phyloP scores from a whole-genome alignment of 30 jellyfish, hydroid and myxozoan genomes.

The Hydra vulgaris region DNA sequence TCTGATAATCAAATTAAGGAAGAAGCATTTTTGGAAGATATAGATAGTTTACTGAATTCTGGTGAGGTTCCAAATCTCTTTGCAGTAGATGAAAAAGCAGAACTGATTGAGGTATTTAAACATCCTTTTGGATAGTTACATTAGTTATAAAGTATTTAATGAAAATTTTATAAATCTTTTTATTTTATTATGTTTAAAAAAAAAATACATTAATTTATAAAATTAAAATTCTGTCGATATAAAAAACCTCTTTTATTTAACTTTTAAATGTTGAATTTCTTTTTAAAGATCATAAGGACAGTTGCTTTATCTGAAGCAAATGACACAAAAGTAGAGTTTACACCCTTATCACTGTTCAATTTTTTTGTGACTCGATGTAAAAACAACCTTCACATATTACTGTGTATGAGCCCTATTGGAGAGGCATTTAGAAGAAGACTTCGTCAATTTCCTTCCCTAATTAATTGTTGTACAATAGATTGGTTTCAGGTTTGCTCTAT shows the following conservation, averaged over 20 bases:
- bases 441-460: slow-evolving; percentile 90
- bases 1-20: slow-evolving; percentile 90
- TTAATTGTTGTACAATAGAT: slow-evolving; percentile 92
- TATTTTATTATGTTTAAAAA: not conserved
- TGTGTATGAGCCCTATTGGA: slow-evolving; percentile 98
- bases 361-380: slow-evolving; percentile 83
- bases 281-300: slow-evolving; percentile 75
- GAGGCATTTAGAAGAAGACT: slow-evolving; percentile 76
- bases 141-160: too few species aligned
- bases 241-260: too few species aligned
- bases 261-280: not conserved
- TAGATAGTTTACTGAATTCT: slow-evolving; percentile 84
- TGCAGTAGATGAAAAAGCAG: slow-evolving; percentile 98
- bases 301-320: slow-evolving; percentile 66
- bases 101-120: slow-evolving; percentile 58
- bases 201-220: too few species aligned
- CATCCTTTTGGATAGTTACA: not conserved
- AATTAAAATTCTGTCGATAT: too few species aligned
- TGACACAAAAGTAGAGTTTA: slow-evolving; percentile 74
- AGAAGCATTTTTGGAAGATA: slow-evolving; percentile 88
- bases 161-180: too few species aligned
- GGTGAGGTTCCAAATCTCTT: slow-evolving; percentile 95
- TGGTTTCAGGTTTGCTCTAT: slow-evolving; percentile 77
- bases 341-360: slow-evolving; percentile 79
- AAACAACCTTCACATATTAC: slow-evolving; percentile 77